A percentile compares a stretch with the other conserved stretches of the same genome.
phyloP scores from a whole-genome alignment of 1,140 invertebrate species.

The Drosophila ercepeae region DNA sequence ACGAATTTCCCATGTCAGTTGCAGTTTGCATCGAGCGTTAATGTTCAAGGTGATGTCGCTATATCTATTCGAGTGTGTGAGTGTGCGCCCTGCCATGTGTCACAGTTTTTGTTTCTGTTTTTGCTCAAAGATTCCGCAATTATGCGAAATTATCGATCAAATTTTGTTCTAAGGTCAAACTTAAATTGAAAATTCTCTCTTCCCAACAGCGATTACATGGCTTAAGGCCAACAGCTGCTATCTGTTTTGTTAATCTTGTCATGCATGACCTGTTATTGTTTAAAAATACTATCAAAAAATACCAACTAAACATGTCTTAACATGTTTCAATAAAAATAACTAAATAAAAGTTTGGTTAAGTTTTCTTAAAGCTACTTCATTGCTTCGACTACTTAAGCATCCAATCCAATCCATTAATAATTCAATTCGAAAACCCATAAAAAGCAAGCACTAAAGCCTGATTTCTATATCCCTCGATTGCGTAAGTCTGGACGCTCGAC shows the following conservation, averaged over 20 bases:
- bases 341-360: too few relatives aligned
- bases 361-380: background rate
- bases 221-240: constrained; percentile 43
- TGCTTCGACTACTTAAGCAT: background rate
- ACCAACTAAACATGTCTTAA: too few relatives aligned
- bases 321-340: too few relatives aligned
- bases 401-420: background rate
- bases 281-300: too few relatives aligned
- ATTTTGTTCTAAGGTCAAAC: constrained; percentile 74
- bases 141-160: constrained; percentile 83
- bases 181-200: constrained; percentile 73
- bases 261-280: constrained; percentile 42
- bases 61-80: constrained; percentile 2
- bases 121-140: constrained; percentile 49
- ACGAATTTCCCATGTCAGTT: constrained; percentile 44
- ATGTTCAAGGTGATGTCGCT: constrained; percentile 76
- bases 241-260: constrained; percentile 47
- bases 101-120: constrained; percentile 38
- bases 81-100: constrained; percentile 49
- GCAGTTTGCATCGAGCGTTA: constrained; percentile 79
- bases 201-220: too few relatives aligned
- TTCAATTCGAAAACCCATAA: constrained; percentile 20
- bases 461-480: constrained; percentile 25
- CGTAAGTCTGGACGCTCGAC: constrained; percentile 20
- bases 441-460: constrained; percentile 3